Evolutionary conservation across 2,113 vertebrate genomes (phyloP), one percentile per base, ranked within the genome.

Genomic region (Leiothrix lutea): DNA sequence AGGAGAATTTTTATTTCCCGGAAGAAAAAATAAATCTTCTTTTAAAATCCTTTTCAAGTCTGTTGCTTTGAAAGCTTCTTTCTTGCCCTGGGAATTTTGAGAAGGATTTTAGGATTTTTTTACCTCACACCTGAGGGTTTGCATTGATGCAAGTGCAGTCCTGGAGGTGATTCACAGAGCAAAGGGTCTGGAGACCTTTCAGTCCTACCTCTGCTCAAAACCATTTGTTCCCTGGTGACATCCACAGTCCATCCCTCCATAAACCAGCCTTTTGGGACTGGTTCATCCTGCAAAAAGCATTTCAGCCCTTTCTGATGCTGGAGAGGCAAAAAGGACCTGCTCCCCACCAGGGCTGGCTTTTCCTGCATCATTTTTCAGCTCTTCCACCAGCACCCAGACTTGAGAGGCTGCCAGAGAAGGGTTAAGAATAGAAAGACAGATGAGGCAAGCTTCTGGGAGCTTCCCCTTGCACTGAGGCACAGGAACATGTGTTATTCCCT

Each of bases 401-500:
- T 82, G 84, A 1, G 10, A 91, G 40, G 33, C 21, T 90, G 81
- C 90, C 74, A 90, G 64, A 86, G 81, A 94, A 93, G 87, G 85
- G 74, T 94, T 96, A 90, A 95, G 90, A 91, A 94, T 88, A 96
- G 93, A 92, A 95, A 92, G 65, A 61, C 65, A 90, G 78, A 86
- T 70, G 87, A 96, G 70, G 72, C 77, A 95, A 94, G 86, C 62
- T 95, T 87, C 94, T 96, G 95, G 95, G 91, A 95, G 89, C 94
- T 94, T 94, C 77, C 94, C 67, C 35, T 84, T 92, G 28, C 45
- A 81, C 40, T 0, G 24, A 96, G 77, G 79, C 91, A 60, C 36
- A 84, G 80, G 88, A 94, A 84, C 60, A 84, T 62, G 80, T 84
- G 89, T 48, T 96, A 35, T 86, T 94, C 73, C 95, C 95, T 95